Conservation (phyloP, 2,797 vertebrate species). For the Sebastiscus albofasciatus region DNA sequence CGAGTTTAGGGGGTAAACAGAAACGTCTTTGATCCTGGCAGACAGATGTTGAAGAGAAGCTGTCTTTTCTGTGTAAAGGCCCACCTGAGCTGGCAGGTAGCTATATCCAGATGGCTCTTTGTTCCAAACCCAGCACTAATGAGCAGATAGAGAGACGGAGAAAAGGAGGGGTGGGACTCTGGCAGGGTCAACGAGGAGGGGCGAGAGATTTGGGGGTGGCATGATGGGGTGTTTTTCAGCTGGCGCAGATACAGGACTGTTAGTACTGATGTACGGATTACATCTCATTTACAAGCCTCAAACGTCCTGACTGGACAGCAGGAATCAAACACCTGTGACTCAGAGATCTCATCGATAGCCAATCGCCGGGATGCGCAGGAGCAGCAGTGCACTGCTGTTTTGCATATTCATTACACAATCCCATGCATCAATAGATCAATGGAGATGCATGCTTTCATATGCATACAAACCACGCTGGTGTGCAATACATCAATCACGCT, state of each 20-base stretch:
- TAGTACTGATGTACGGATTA: constrained; percentile 62
- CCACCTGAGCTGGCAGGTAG: constrained; percentile 84
- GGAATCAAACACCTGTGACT: constrained; percentile 53
- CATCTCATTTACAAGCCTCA: constrained; percentile 59
- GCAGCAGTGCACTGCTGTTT: constrained; percentile 6
- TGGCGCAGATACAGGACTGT: constrained; percentile 58
- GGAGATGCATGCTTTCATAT: constrained; percentile 52
- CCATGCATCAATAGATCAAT: constrained; percentile 65
- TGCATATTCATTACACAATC: constrained; percentile 68
- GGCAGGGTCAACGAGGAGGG: constrained; percentile 50
- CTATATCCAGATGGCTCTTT: constrained; percentile 81
- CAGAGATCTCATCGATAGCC: constrained; percentile 52
- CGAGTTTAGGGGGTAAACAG: constrained; percentile 72
- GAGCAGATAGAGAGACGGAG: constrained; percentile 80
- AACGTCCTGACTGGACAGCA: constrained; percentile 48
- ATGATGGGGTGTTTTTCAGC: constrained; percentile 51
- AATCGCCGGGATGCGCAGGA: constrained; percentile 7
- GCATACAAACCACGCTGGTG: constrained; percentile 43
- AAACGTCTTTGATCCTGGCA: constrained; percentile 74
- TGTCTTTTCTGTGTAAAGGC: constrained; percentile 77
- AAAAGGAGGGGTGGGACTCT: constrained; percentile 74
- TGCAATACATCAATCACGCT: constrained; percentile 59
- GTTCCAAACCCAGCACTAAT: constrained; percentile 86
- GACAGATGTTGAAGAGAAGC: constrained; percentile 78
- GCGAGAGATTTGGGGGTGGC: constrained; percentile 28